These are phyloP conservation scores for Galeruca laticollis DNA, from an alignment of 2,888 invertebrate genomes.

Conservation along the genomic window DNA sequence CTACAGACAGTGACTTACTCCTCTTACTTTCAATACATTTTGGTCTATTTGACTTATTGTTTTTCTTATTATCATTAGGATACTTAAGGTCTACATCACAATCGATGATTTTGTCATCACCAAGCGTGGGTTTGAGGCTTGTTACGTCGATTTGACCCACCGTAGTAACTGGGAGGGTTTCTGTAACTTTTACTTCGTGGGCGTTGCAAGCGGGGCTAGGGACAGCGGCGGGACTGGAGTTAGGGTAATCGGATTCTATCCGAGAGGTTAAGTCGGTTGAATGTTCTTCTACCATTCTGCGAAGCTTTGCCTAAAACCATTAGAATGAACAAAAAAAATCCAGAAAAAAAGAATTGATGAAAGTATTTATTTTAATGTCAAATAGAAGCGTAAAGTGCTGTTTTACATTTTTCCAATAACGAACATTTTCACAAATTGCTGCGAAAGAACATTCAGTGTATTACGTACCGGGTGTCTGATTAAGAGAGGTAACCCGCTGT, in stretches of 20 bases:
- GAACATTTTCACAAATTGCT: too few relatives aligned
- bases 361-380: too few relatives aligned
- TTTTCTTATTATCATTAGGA: constrained; percentile 51
- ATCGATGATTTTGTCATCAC: constrained; percentile 50
- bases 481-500: too few relatives aligned
- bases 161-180: constrained; percentile 12
- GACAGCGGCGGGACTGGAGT: constrained; percentile 58
- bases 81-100: constrained; percentile 54
- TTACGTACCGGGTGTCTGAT: too few relatives aligned
- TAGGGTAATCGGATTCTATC: constrained; percentile 64
- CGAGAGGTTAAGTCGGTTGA: constrained; percentile 65
- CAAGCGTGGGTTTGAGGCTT: constrained; percentile 48
- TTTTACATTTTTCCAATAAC: too few relatives aligned
- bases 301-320: constrained; percentile 61
- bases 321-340: constrained; percentile 5
- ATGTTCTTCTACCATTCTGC: constrained; percentile 92
- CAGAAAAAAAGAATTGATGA: background rate
- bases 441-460: too few relatives aligned
- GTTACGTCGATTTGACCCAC: constrained; percentile 31
- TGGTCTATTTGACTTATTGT: constrained; percentile 53
- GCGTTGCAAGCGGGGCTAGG: constrained; percentile 54
- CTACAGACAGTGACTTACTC: constrained; percentile 60
- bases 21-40: constrained; percentile 59
- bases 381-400: too few relatives aligned
- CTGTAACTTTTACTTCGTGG: constrained; percentile 54